Base-by-base conservation (phyloP, 1,140 invertebrate species). In the Drosophila athabasca region DNA sequence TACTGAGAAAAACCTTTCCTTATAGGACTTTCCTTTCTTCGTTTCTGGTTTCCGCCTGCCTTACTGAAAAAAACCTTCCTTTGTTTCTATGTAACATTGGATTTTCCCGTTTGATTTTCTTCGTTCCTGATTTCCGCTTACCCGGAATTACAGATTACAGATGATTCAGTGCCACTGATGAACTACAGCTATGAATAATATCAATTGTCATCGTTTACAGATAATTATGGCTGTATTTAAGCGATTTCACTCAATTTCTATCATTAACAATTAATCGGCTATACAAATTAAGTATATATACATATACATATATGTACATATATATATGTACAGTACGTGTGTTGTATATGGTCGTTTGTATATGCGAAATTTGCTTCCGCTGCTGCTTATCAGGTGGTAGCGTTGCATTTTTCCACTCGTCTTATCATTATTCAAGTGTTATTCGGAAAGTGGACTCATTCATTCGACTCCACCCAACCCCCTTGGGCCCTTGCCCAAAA, bases 211-310 rank as follows among this genome's bases (percentile, higher is more conserved):
- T 50, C 67, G 65, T 58, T 70, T 70, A 49, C 31, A 49, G 52
- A 69, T 70, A 69, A 70, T 70, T 69, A 15, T 41, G 51, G 15
- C 26, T 9, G 9, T 31, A 67, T 8, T 44, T 39, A 8, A 64
- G 43, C 43, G 43, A 69, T 68, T 69, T 49, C 52, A 58, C 67
- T 68, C 51, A 52, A 69, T 69, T 69, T 68, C 50, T 69, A 66
- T 62, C 67, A 67, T 67, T 50, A 55, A 31, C 17, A 29, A 55
- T 48, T 68, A 68, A 55, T 48, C 29, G 43, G 41, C 66, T 1
- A 13, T 48, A 13, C 3, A 39, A 39, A 22, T 48, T 41, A 54
- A 22, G 29, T 29, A 15, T 48, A n/a, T 41, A 22, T 15, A 19
- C 22, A 51, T 11, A 29, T 26, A 11, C 1, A 26, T 7, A 19